Evolutionary conservation across 2,888 invertebrate species (phyloP), one percentile per base, ranked within the genome.

Genomic region (Drosophila merina): DNA sequence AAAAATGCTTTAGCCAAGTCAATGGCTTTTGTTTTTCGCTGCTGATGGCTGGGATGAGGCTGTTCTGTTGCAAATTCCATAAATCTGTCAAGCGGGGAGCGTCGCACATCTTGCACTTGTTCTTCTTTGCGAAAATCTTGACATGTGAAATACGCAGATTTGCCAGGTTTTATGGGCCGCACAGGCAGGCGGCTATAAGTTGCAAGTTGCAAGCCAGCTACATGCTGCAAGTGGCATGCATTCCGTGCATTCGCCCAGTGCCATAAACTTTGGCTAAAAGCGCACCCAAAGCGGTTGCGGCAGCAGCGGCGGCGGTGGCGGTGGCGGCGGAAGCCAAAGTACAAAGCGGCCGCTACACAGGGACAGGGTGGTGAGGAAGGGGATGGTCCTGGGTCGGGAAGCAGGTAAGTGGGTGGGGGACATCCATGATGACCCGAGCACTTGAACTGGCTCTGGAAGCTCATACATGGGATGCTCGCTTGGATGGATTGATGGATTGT

Each of bases 131-230:
- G 68, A 68, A 67, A 67, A 67, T 71, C 69, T 70, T 70, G 88
- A 88, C 88, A 88, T 88, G 89, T 88, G 89, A 88, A 88, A 88
- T 88, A 88, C 84, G 86, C 84, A 88, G 87, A 88, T 88, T 89
- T 88, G 82, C 84, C 84, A 71, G 77, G 79, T 82, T 88, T 88
- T 88, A 88, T 88, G 88, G 85, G 82, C 76, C 77, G 51, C 64
- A 52, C 51, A 72, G 76, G 76, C 84, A 72, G 75, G 69, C 36
- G 51, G 45, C 31, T 57, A 26, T 38, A 8, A 45, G 47, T 40
- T 8, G 14, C 62, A 44, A 28, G 47, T 60, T 48, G 50, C 44
- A 44, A 30, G 48, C 14, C 28, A 12, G 48, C 9, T 14, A 26
- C 50, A 42, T 50, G 80, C 63, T 74, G 60, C 81, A 68, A 56